Evolutionary conservation across 2,113 vertebrate genomes (phyloP), one percentile per base, ranked within the genome.

Genomic region (Semnornis frantzii): DNA sequence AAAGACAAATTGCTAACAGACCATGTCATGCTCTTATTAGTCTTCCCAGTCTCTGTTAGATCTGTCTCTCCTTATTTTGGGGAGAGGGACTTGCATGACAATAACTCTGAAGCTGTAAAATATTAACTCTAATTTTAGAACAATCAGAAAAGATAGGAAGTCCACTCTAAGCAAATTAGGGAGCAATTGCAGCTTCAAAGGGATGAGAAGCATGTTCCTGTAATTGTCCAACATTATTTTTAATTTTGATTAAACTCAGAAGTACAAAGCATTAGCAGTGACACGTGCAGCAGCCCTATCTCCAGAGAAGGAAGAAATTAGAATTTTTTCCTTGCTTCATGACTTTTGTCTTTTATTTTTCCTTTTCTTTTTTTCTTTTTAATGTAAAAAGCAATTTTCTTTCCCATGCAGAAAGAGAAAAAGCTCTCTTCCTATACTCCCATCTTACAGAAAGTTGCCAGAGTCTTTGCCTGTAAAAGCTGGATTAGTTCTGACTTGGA

Each of bases 221-320:
- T 95, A 95, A 96, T 91, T 91, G 88, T 92, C 89, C 78, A 69
- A 96, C 90, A 86, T 92, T 84, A 90, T 93, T 94, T 96, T 94
- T 83, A 93, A 96, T 96, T 96, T 89, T 89, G 85, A 95, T 91
- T 94, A 95, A 93, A 83, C 66, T 90, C 81, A 85, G 63, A 88
- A 95, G 87, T 84, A 94, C 90, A 95, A 92, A 96, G 93, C 90
- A 91, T 79, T 82, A 93, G 80, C 83, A 75, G 48, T 81, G 85
- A 79, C 83, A 92, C 54, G 57, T 42, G 59, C 82, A 85, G 86
- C 75, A 94, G 73, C n/a, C 50, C 2, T 27, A 65, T 68, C 93
- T 95, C 94, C 76, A 78, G 82, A 92, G 90, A 90, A 71, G 54
- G 68, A 64, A 62, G 71, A 94, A 95, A 94, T 90, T 44, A 42